Conservation (phyloP, 1,140 invertebrate species). For the Pogonus chalceus region DNA sequence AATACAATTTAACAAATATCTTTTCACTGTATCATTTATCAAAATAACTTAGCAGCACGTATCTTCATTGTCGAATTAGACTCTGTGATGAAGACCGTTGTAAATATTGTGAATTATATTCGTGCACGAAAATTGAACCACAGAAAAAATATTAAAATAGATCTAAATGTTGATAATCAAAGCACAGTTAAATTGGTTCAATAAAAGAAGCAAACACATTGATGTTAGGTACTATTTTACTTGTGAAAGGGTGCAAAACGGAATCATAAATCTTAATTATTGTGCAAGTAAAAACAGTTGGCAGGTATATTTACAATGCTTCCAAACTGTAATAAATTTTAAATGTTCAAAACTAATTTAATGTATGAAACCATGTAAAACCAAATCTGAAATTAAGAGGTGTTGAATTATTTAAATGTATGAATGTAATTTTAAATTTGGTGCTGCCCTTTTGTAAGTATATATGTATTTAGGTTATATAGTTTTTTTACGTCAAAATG, state of each 20-base stretch:
- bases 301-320: no score
- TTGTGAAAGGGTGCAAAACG: conserved; percentile 14
- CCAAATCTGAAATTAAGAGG: no score
- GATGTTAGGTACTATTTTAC: conserved; percentile 28
- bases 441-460: no score
- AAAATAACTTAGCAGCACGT: neutral
- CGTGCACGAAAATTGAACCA: neutral
- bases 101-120: neutral
- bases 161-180: conserved; percentile 20
- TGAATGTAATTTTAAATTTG: no score
- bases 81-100: no score
- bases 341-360: no score
- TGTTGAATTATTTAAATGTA: no score
- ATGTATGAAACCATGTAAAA: no score
- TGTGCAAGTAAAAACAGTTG: conserved; percentile 10
- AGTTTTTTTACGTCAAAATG: no score
- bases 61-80: neutral
- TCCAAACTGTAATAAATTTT: no score
- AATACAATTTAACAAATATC: conserved; percentile 20
- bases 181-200: conserved; percentile 20
- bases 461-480: no score
- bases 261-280: conserved; percentile 11
- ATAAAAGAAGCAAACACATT: conserved; percentile 27
- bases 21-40: neutral
- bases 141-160: conserved; percentile 6